Base-by-base conservation (phyloP, 2,888 invertebrate species). In the Phengaris arion region DNA sequence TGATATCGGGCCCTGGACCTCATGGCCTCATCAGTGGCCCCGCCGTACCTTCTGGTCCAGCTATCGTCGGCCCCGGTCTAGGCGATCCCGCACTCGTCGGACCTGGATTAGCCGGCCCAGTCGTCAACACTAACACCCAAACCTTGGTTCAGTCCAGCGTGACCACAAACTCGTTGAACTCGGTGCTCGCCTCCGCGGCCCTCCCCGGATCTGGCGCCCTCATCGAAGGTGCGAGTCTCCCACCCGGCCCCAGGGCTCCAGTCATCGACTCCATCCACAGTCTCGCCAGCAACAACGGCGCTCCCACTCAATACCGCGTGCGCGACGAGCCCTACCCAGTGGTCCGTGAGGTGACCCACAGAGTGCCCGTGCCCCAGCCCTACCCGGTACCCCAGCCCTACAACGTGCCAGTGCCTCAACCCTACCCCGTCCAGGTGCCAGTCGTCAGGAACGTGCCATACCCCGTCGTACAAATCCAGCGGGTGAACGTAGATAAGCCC, bases 391-490 rank as follows among this genome's bases (percentile, higher is more conserved):
- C 93, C 0, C 94, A 95, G 77, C 90, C 89, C 74, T 94, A 95
- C 35, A 88, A 88, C 79, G 89, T 95, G 54, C 94, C 94, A 22
- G 90, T 94, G 10, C 94, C 95, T 0, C 94, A 95, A 77, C 95
- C 95, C 22, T 94, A 95, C 85, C 94, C 94, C 45, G 95, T 95
- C 13, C 89, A 92, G 82, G 90, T 95, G 0, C 94, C 94, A 74
- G 92, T 94, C 0, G 84, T 93, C 57, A 94, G 89, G 78, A 93
- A 94, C 45, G 87, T 94, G 0, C 94, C 94, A 76, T 90, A 95
- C 2, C 94, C 95, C 3, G 91, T 95, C 0, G 93, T 95, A 8
- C 90, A 94, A 81, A 94, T 94, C 73, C 94, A 94, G 78, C 94
- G 94, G 6, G 94, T 94, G 35, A 87, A 94, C 75, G 87, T 95